phyloP scores from a whole-genome alignment of 2,888 invertebrate genomes.

The Ophion ventricosus region DNA sequence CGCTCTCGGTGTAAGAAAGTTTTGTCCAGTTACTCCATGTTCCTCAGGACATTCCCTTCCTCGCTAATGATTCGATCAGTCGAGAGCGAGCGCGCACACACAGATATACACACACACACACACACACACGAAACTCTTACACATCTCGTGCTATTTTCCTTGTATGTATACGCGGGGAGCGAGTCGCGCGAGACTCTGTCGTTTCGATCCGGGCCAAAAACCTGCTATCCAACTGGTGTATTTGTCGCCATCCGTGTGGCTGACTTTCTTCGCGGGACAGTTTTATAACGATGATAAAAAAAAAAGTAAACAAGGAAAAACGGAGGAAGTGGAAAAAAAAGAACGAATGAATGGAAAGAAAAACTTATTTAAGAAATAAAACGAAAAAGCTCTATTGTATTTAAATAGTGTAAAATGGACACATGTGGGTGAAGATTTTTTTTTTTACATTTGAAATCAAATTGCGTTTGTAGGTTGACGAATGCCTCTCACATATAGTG shows the following conservation, averaged over 20 bases:
- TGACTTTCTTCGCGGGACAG: slow-evolving; percentile 81
- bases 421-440: slow-evolving; percentile 81
- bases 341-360: slow-evolving; percentile 64
- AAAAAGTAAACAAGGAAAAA: slow-evolving; percentile 58
- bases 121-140: background rate
- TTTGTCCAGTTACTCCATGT: slow-evolving; percentile 2
- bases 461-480: slow-evolving; percentile 82
- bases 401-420: slow-evolving; percentile 84
- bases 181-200: slow-evolving; percentile 31
- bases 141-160: slow-evolving; percentile 3
- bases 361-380: slow-evolving; percentile 82
- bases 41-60: slow-evolving; percentile 6
- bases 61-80: slow-evolving; percentile 35
- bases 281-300: slow-evolving; percentile 80
- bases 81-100: background rate
- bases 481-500: slow-evolving; percentile 82
- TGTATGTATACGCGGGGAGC: slow-evolving; percentile 23
- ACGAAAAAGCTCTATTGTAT: slow-evolving; percentile 82
- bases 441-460: slow-evolving; percentile 80
- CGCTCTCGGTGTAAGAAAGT: slow-evolving; percentile 17
- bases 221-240: slow-evolving; percentile 78
- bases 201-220: slow-evolving; percentile 68
- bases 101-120: background rate
- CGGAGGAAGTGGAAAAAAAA: slow-evolving; percentile 74
- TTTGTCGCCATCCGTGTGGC: slow-evolving; percentile 77